These are phyloP conservation scores for Phymanthus crucifer DNA, from an alignment of 92 coral and sea anemone genomes.

Conservation along the genomic window DNA sequence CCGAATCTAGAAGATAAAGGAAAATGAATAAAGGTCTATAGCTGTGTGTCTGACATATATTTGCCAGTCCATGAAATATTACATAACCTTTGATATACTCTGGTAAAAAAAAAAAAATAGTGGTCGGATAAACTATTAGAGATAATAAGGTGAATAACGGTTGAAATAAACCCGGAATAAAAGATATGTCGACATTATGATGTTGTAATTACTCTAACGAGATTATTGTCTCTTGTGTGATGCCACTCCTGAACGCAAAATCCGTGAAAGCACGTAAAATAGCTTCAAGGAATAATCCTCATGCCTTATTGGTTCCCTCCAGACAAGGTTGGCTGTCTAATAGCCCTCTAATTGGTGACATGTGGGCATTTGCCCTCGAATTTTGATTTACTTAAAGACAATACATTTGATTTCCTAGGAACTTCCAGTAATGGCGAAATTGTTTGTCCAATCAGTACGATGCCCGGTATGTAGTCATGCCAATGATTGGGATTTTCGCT, in stretches of 20 bases:
- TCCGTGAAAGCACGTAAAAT: constrained; percentile 23
- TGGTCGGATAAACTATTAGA: too few relatives aligned
- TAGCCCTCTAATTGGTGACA: constrained; percentile 39
- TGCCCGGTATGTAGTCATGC: constrained; percentile 12
- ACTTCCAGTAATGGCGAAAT: constrained; percentile 6
- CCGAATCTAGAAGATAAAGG: too few relatives aligned
- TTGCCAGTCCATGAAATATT: too few relatives aligned
- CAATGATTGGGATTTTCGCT: background rate
- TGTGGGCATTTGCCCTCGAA: constrained; percentile 48
- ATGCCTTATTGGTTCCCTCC: constrained; percentile 49
- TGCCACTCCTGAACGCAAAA: constrained; percentile 45
- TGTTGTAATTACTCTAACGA: too few relatives aligned
- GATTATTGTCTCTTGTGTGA: too few relatives aligned
- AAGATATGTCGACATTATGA: too few relatives aligned
- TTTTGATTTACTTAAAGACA: background rate
- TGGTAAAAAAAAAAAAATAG: too few relatives aligned
- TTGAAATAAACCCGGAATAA: too few relatives aligned
- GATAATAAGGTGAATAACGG: too few relatives aligned
- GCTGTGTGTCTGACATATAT: too few relatives aligned
- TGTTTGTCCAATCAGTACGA: constrained; percentile 9
- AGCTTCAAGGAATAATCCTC: constrained; percentile 31
- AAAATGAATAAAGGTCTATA: too few relatives aligned
- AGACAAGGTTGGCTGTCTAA: constrained; percentile 38
- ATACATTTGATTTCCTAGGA: background rate
- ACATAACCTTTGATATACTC: too few relatives aligned